phyloP scores from a whole-genome alignment of 2,113 vertebrate genomes.

The Ondatra zibethicus region DNA sequence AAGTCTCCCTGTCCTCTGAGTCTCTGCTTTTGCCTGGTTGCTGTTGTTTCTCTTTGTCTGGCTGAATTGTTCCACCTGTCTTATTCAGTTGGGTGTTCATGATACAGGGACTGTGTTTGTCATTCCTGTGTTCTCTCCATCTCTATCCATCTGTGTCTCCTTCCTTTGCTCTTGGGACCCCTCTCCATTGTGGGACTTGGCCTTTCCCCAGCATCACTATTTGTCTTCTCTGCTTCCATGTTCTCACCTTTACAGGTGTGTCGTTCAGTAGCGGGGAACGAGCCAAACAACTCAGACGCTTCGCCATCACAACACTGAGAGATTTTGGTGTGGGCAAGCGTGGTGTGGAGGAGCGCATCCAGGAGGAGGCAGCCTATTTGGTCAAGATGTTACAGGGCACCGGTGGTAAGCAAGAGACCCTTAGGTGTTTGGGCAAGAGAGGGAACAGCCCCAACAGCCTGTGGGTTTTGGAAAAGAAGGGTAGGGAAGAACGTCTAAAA shows the following conservation, averaged over 20 bases:
- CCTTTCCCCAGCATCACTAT: background rate
- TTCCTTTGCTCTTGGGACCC: background rate
- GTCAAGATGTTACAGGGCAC: background rate
- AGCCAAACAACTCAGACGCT: background rate
- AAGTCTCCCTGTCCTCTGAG: background rate
- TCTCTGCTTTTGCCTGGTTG: background rate
- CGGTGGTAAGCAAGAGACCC: background rate
- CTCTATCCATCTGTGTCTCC: background rate
- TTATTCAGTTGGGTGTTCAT: background rate
- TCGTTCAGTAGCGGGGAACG: background rate
- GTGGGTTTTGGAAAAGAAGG: rapidly evolving
- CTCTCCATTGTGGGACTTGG: background rate
- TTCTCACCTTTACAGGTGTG: background rate
- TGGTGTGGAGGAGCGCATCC: conserved; percentile 22
- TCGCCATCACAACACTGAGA: background rate
- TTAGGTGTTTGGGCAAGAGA: rapidly evolving
- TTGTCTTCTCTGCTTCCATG: rapidly evolving
- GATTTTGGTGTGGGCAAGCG: conserved; percentile 20
- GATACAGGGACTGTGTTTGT: background rate
- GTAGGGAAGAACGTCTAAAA: rapidly evolving
- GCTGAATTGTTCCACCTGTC: background rate
- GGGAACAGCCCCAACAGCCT: rapidly evolving
- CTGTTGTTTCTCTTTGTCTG: background rate
- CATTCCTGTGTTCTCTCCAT: too few species aligned
- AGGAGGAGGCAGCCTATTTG: background rate